Evolutionary conservation across 2,888 invertebrate species (phyloP).

Genomic region (Actias luna): DNA sequence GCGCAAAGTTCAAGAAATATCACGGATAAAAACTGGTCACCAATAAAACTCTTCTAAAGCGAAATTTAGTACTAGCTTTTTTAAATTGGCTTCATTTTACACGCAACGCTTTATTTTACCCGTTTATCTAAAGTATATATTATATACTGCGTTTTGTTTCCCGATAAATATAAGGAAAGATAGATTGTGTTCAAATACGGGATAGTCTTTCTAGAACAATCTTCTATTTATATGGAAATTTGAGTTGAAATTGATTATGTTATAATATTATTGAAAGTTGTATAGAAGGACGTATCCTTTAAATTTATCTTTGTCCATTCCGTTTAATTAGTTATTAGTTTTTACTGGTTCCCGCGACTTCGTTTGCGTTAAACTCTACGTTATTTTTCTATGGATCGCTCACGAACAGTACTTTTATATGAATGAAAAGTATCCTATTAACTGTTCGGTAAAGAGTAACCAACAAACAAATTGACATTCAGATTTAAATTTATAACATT

Average conservation of each 20-base stretch:
- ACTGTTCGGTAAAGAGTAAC: no score
- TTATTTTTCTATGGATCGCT: no score
- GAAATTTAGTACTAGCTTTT: conserved; percentile 1
- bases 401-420: no score
- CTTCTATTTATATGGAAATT: no score
- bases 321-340: no score
- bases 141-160: background rate
- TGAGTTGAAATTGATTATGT: no score
- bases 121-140: background rate
- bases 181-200: background rate
- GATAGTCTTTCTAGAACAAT: background rate
- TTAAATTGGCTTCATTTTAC: background rate
- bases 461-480: no score
- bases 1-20: background rate
- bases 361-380: no score
- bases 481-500: no score
- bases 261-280: background rate
- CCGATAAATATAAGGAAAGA: background rate
- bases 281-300: background rate
- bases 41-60: conserved; percentile 1
- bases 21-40: background rate
- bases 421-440: no score
- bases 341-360: no score
- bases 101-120: conserved; percentile 4
- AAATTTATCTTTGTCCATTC: no score